Percentiles rank a stretch among this genome's conserved stretches.
Conservation (phyloP, 1,140 invertebrate species). For the Pseudomyrmex concolor region DNA sequence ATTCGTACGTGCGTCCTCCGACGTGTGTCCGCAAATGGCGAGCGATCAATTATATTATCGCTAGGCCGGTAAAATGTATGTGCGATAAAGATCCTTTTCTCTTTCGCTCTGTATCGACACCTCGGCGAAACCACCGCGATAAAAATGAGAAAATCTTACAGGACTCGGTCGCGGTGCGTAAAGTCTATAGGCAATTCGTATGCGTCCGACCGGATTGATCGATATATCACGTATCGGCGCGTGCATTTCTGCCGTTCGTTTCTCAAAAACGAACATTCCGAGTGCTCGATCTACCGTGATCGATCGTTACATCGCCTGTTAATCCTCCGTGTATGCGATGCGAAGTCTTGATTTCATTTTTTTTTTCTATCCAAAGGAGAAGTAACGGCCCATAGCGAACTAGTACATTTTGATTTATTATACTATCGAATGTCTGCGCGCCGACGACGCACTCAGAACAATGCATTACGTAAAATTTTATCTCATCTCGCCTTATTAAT, state of each 20-base stretch:
- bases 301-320: conserved; percentile 74
- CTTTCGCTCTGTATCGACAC: conserved; percentile 27
- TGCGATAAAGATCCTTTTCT: conserved; percentile 59
- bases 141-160: conserved; percentile 65
- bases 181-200: conserved; percentile 27
- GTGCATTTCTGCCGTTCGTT: conserved; percentile 49
- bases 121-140: conserved; percentile 22
- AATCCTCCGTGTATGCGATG: conserved; percentile 63
- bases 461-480: conserved; percentile 21
- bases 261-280: conserved; percentile 70
- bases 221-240: conserved; percentile 52
- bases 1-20: conserved; percentile 31
- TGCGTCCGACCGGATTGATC: conserved; percentile 67
- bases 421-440: neutral
- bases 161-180: neutral
- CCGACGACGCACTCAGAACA: neutral
- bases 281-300: conserved; percentile 70
- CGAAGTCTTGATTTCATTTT: conserved; percentile 61
- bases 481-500: conserved; percentile 50
- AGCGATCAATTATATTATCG: conserved; percentile 2
- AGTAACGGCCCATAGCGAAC: conserved; percentile 28
- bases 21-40: neutral
- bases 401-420: conserved; percentile 66
- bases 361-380: conserved; percentile 19
- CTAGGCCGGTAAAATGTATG: conserved; percentile 2